Evolutionary conservation across 2,113 vertebrate species (phyloP), one percentile per base, ranked within the genome.

Genomic region (Alethe diademata): DNA sequence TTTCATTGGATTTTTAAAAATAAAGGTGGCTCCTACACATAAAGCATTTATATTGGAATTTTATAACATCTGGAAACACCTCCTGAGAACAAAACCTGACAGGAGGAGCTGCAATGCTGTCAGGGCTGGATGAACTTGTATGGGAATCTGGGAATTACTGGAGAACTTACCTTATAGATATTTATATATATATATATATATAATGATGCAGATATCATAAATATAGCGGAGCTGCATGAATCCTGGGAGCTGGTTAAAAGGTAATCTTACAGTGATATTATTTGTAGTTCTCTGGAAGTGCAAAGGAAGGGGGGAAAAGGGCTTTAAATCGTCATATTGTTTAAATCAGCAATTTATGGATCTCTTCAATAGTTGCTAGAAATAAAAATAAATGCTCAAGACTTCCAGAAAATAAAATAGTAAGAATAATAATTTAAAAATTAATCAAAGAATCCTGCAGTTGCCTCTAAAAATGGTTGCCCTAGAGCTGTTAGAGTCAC

Each of bases 11-110:
- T 25, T 50, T 42, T 51, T 58, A 67, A 65, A 58, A 10, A 58
- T 48, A 90, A 96, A 86, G 38, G 48, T 94, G 51, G 71, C 28
- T 94, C 72, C 22, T 85, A 70, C 36, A 79, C 31, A 87, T 80
- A 93, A 92, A 95, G 78, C 25, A 84, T 79, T 91, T 78, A 40
- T 90, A 78, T 56, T 89, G 72, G 82, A 90, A 62, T 88, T 95
- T 95, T 91, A 71, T 18, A 97, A 93, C 90, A 97, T 92, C 92
- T 97, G 94, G 96, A 94, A 90, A 89, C 74, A 83, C 51, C 76
- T 91, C 62, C 71, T 86, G 82, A 93, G 58, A 93, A 86, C 73
- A 86, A 88, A 50, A 88, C 43, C 78, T 97, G 73, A 91, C 73
- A 92, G 69, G 35, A 88, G 83, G 54, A 88, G 47, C 69, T 84